phyloP scores from a whole-genome alignment of 1,140 invertebrate genomes.

The Temnothorax nylanderi region DNA sequence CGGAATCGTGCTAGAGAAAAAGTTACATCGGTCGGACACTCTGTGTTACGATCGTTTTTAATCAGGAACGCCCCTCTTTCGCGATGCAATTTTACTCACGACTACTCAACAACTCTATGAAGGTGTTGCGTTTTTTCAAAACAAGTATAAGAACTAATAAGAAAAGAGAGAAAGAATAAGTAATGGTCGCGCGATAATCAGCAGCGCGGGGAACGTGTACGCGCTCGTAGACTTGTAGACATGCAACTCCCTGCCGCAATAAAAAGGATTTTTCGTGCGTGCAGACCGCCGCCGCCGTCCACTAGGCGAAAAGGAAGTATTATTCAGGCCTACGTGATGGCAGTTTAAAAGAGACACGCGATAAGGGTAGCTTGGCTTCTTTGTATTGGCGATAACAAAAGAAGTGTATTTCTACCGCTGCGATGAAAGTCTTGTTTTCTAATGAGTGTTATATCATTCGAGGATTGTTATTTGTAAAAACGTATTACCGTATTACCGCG shows the following conservation, averaged over 20 bases:
- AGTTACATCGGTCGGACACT: background rate
- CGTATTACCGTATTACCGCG: background rate
- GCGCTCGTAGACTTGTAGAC: constrained; percentile 22
- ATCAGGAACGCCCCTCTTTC: background rate
- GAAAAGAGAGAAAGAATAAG: constrained; percentile 23
- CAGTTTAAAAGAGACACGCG: constrained; percentile 18
- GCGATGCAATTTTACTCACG: background rate
- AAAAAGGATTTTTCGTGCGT: constrained; percentile 57
- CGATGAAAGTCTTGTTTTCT: constrained; percentile 18
- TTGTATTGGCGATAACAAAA: background rate
- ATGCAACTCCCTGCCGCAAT: constrained; percentile 43
- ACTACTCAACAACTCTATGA: constrained; percentile 33
- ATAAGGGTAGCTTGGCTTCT: constrained; percentile 26
- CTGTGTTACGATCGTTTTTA: constrained; percentile 12
- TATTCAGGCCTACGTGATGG: constrained; percentile 33
- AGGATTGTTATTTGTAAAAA: constrained; percentile 4
- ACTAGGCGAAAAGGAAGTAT: constrained; percentile 25
- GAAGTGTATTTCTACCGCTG: background rate
- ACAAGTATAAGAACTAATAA: background rate
- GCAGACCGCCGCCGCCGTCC: background rate
- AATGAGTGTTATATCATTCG: background rate
- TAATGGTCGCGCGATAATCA: constrained; percentile 44
- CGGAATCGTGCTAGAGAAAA: background rate
- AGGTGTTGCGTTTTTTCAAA: constrained; percentile 18
- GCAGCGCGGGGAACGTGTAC: background rate